Evolutionary conservation across 2,888 invertebrate species (phyloP).

Genomic region (Sycophila texana): DNA sequence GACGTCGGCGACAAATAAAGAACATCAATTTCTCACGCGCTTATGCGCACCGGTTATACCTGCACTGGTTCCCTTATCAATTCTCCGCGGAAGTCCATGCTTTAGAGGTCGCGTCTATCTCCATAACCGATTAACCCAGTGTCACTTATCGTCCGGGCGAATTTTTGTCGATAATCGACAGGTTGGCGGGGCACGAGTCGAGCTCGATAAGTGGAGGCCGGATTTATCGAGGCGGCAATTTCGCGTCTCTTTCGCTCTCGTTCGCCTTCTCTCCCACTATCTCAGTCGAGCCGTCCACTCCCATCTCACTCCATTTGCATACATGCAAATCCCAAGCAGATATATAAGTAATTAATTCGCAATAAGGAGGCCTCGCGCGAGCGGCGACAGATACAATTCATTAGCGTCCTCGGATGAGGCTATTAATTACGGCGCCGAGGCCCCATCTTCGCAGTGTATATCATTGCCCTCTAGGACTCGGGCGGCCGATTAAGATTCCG

Average conservation of each 20-base stretch:
- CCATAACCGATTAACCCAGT: slow-evolving; percentile 22
- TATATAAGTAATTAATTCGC: slow-evolving; percentile 75
- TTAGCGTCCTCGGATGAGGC: slow-evolving; percentile 66
- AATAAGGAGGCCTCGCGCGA: slow-evolving; percentile 63
- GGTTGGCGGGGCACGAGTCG: not conserved
- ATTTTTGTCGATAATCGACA: slow-evolving; percentile 7
- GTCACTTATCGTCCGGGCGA: slow-evolving; percentile 22
- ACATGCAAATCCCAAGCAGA: slow-evolving; percentile 71
- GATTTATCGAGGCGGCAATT: slow-evolving; percentile 25
- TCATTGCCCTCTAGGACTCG: not conserved
- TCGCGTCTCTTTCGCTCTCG: not conserved
- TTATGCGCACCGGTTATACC: not conserved
- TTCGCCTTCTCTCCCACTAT: not conserved
- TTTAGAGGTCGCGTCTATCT: slow-evolving; percentile 23
- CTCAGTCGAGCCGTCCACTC: not conserved
- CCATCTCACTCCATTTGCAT: slow-evolving; percentile 66
- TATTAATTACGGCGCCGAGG: not conserved
- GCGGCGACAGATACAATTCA: slow-evolving; percentile 71
- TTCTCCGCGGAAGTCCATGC: not conserved
- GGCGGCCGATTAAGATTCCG: slow-evolving; percentile 21
- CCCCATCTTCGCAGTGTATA: no score
- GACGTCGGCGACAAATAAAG: slow-evolving; percentile 9
- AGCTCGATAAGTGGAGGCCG: not conserved
- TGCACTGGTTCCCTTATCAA: not conserved
- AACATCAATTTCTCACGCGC: slow-evolving; percentile 35